Conservation (phyloP, 1,140 invertebrate genomes). For the Diachasmimorpha longicaudata region DNA sequence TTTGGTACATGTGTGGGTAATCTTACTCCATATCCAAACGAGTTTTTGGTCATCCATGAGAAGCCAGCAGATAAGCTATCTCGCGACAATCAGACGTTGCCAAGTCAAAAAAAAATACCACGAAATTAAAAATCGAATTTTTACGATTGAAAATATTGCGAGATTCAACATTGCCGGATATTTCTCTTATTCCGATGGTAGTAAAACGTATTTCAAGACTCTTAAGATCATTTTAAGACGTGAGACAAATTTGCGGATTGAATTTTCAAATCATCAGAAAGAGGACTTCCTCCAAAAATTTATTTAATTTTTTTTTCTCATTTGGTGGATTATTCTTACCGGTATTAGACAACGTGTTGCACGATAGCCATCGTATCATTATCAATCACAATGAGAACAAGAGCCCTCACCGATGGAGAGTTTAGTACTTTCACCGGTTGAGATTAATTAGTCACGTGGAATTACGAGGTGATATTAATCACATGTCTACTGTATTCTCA, state of each 20-base stretch:
- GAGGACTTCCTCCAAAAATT: no score
- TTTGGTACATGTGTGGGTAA: background rate
- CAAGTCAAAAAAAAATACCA: background rate
- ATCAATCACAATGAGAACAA: no score
- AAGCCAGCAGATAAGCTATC: background rate
- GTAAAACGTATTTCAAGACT: no score
- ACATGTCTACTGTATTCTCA: background rate
- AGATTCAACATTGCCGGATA: no score
- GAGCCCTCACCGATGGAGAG: background rate
- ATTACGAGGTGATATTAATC: conserved; percentile 12
- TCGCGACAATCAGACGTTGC: background rate
- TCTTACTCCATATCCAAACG: conserved; percentile 12
- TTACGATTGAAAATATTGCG: background rate
- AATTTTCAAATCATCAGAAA: no score
- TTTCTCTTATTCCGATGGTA: no score
- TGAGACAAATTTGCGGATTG: no score
- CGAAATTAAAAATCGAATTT: background rate
- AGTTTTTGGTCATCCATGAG: conserved; percentile 4
- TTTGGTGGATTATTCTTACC: no score
- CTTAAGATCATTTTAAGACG: no score
- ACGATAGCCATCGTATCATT: no score
- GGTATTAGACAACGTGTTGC: no score
- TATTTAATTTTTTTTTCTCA: no score
- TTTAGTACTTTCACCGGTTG: conserved; percentile 32
- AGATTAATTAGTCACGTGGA: conserved; percentile 54